Evolutionary conservation across 2,888 invertebrate species (phyloP), one percentile per base, ranked within the genome.

Genomic region (Cheiracanthium punctorium): DNA sequence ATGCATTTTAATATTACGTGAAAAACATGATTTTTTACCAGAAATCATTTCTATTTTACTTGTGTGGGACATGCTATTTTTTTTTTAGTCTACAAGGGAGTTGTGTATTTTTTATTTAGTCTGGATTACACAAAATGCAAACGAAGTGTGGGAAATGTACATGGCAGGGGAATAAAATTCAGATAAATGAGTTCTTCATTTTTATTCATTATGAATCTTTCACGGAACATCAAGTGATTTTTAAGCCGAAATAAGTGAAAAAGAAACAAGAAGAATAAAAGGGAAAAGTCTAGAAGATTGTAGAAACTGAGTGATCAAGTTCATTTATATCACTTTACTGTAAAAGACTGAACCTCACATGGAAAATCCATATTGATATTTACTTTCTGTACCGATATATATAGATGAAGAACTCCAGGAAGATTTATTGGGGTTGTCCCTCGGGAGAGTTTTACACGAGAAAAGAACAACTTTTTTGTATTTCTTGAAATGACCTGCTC

Each of bases 291-390:
- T 77, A 69, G 32, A 43, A 69, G 69, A 69, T 48, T 30, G 69
- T 48, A 77, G 48, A 77, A 33, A 69, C 48, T 48, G 14, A 48
- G 24, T n/a, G 33, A 75, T 75, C 65, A 8, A 8, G 69, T 33
- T 77, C 69, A 77, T 77, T 69, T 70, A 77, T 77, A 48, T 77
- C 69, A 77, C 30, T 77, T 77, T 77, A 77, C 24, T 30, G 30
- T 69, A 69, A 65, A 28, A 67, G 67, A 65, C 32, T 74, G 58
- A 74, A 75, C 64, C 64, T 75, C n/a, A 75, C 28, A 75, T 64
- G 29, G 41, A 37, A 29, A 28, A n/a, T 32, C 20, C n/a, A 29
- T 28, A 28, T 28, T 29, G 75, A 65, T 41, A 64, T 75, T 75
- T 75, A 48, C 75, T 17, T 28, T 14, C 75, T 65, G 32, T 32